Base-by-base conservation (phyloP, 2,797 vertebrate species). In the Yasuhikotakia modesta region DNA sequence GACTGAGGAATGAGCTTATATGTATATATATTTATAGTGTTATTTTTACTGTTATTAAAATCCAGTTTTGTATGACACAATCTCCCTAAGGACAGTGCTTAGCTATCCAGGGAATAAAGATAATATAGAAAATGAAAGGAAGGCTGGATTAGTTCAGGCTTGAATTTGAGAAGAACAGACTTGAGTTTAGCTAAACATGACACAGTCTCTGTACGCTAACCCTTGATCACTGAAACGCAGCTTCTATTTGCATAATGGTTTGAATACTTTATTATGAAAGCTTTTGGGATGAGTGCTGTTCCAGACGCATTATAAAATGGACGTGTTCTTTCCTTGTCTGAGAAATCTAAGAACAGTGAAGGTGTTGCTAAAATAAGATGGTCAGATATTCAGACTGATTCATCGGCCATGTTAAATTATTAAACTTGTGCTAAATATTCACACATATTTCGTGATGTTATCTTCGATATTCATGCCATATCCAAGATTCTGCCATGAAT, bases 401-500 rank as follows among this genome's bases (percentile, higher is more conserved):
- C 60, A 67, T 81, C 46, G 43, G 64, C 67, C 2, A 27, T 64
- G 72, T 74, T 80, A 45, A 78, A 85, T 81, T 57, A 72, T 82
- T 83, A 77, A 78, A 70, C 66, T 66, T n/a, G 21, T 66, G 48
- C 80, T 24, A 82, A 86, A 83, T 74, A 80, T 85, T 76, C 73
- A 79, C 78, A 73, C 57, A 66, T 63, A 81, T 76, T 80, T 79
- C 81, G 79, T 63, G 70, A 89, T 88, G 85, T 79, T 73, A 84
- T 76, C 86, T 88, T 82, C 78, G 84, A 88, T 86, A 86, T 87
- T 90, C 82, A 76, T 80, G 81, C 80, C 85, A 89, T 91, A 90
- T 91, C 85, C 89, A 86, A 86, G 88, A 87, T 84, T 82, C 68
- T 35, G 78, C 84, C 87, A 91, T 92, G 86, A 93, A 93, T 92